A percentile compares a stretch with the other conserved stretches of the same genome.
These are phyloP conservation scores for Eupithecia subfuscata DNA, from an alignment of 2,888 invertebrate species.

Conservation along the genomic window DNA sequence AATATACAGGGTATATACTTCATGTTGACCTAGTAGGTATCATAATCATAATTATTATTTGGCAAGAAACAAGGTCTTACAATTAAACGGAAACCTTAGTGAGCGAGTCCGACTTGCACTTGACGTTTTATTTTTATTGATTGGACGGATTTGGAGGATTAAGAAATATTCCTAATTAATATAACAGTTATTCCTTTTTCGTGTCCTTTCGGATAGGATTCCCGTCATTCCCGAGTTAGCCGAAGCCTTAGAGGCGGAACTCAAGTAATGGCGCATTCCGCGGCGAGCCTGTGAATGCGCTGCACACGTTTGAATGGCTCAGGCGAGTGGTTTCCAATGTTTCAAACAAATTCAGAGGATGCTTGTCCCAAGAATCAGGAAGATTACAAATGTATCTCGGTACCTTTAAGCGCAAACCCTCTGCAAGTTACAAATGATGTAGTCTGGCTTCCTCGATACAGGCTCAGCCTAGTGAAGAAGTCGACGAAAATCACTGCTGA, in stretches of 20 bases:
- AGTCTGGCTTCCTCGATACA: no score
- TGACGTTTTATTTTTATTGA: no score
- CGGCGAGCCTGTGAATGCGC: conserved; percentile 67
- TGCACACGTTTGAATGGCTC: conserved; percentile 65
- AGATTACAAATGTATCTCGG: neutral
- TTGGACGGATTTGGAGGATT: neutral
- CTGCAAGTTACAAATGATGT: no score
- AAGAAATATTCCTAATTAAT: neutral
- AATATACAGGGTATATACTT: no score
- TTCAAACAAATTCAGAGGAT: conserved; percentile 10
- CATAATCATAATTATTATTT: no score
- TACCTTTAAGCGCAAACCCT: no score
- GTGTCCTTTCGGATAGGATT: conserved; percentile 41
- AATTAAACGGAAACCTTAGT: no score
- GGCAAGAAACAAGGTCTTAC: no score
- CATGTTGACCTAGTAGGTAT: no score
- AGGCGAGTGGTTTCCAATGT: conserved; percentile 40
- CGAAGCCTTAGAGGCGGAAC: conserved; percentile 73
- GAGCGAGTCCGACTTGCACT: no score
- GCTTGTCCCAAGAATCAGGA: neutral
- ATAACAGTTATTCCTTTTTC: neutral
- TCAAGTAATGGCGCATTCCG: conserved; percentile 75
- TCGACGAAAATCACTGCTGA: no score
- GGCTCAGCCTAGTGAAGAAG: no score
- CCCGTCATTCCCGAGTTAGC: conserved; percentile 57